Base-by-base conservation (phyloP, 37 sponge, comb jelly and placozoan species). In the Aplysina aerophoba region DNA sequence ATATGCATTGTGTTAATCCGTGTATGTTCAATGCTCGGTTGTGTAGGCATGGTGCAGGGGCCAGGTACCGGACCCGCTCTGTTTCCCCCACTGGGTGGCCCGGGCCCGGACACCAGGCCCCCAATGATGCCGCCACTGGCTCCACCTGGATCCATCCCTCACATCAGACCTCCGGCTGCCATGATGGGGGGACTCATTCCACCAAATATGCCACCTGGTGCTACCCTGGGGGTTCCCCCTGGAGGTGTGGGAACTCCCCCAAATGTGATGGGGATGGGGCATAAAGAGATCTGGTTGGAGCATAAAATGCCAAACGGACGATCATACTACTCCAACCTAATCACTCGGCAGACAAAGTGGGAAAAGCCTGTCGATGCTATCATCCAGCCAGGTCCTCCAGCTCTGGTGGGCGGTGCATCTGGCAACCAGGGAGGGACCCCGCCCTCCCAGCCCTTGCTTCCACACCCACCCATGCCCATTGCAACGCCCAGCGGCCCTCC, bases 291-390 rank as follows among this genome's bases (percentile, higher is more conserved):
- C 36, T 99, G 97, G 97, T 85, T 92, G 39, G 97, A 97, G 66
- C 99, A 99, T 90, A 89, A 79, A 67, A 89, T 88, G 36, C 75
- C 91, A 11, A 94, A 97, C 57, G 99, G 97, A 0, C 58, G 81
- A 59, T 85, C 81, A 19, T 99, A 99, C 90, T 97, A 90, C 85
- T 96, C 93, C 75, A 90, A 99, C 69, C 84, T 92, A 0, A 41
- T 88, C 36, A 99, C 96, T 2, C 71, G 85, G 37, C 83, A 97
- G 86, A 95, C 97, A 8, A 85, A 86, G 33, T 99, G 99, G 99
- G 94, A 99, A 57, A 83, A 87, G 62, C 99, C 99, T 0, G 69
- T 41, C 20, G 90, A 93, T 73, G 90, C 89, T 16, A 85, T 85
- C n/a, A 80, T 94, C 33, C 41, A 85, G 15, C 84, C 79, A n/a